Base-by-base conservation (phyloP, 2,888 invertebrate species). In the Eulithis testata region DNA sequence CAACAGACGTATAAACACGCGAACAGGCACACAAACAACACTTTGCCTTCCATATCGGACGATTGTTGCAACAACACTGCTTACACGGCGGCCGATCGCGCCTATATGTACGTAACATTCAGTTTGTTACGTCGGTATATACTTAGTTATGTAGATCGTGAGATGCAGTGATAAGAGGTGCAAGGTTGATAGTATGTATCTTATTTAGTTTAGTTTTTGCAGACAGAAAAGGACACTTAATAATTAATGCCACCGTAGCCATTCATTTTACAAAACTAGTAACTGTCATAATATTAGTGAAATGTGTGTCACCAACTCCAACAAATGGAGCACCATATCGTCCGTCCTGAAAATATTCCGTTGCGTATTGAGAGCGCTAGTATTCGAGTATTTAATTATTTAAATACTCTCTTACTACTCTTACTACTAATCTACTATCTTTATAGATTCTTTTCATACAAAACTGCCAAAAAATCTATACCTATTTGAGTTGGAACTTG, bases 11-110 rank as follows among this genome's bases (percentile, higher is more conserved):
- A 68, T 50, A 74, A 62, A 62, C 64, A 66, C 14, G 74, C 65
- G 27, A 66, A 69, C 57, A 74, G 47, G 69, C 71, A 73, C 60
- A 73, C 60, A 43, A 73, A 27, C 56, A 71, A 55, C 52, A 56
- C 37, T 49, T 63, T 64, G 4, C 57, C 65, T 50, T 72, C 72
- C 76, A 76, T 76, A 45, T 66, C 60, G 21, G 63, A 14, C 1
- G 55, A 47, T 44, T 40, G 65, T 62, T 70, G 66, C 68, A 70
- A 66, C 43, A 60, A 52, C 21, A 74, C 74, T 74, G 72, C 50
- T 50, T 49, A 31, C n/a, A 11, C 11, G 2, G 4, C 56, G 60
- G 61, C 53, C 63, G 1, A 4, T 50, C 63, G 47, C 61, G 43
- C 56, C 55, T 70, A 65, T 72, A 71, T 62, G 65, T 60, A 72